Evolutionary conservation across 2,888 invertebrate species (phyloP).

Genomic region (Oxystoma pomonae): DNA sequence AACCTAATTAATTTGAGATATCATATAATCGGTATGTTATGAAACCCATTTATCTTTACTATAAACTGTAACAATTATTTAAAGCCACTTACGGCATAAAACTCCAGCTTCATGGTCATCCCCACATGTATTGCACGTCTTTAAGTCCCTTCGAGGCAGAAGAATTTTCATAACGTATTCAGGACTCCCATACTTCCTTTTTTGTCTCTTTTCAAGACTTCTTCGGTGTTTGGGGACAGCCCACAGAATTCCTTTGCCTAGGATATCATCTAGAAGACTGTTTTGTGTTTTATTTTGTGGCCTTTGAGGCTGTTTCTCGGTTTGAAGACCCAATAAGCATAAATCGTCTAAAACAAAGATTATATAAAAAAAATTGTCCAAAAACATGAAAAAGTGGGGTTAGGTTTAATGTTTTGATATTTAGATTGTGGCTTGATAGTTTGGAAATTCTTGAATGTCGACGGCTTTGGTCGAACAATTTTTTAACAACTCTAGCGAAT

Average conservation of each 20-base stretch:
- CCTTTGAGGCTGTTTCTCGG: conserved; percentile 2
- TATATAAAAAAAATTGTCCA: no score
- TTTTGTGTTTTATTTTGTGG: background rate
- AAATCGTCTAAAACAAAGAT: conserved; percentile 20
- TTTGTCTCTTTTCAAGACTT: conserved; percentile 68
- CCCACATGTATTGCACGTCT: conserved; percentile 79
- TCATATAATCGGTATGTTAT: no score
- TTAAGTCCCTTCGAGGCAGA: conserved; percentile 66
- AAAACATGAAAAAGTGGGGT: conserved; percentile 33
- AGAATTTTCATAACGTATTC: conserved; percentile 67
- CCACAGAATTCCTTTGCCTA: conserved; percentile 73
- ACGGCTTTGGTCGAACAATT: no score
- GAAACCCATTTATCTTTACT: no score
- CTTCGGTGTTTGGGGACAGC: conserved; percentile 79
- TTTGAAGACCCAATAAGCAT: conserved; percentile 16
- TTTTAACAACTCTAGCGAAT: no score
- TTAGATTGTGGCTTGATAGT: no score
- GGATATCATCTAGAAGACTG: conserved; percentile 54
- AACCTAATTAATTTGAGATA: no score
- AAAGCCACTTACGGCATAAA: conserved; percentile 79
- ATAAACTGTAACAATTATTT: no score
- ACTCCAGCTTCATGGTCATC: conserved; percentile 73
- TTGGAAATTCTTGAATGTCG: no score
- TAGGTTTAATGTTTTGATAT: no score
- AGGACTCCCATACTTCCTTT: conserved; percentile 67